Evolutionary conservation across 2,113 vertebrate species (phyloP).

Genomic region (Pteropus alecto): DNA sequence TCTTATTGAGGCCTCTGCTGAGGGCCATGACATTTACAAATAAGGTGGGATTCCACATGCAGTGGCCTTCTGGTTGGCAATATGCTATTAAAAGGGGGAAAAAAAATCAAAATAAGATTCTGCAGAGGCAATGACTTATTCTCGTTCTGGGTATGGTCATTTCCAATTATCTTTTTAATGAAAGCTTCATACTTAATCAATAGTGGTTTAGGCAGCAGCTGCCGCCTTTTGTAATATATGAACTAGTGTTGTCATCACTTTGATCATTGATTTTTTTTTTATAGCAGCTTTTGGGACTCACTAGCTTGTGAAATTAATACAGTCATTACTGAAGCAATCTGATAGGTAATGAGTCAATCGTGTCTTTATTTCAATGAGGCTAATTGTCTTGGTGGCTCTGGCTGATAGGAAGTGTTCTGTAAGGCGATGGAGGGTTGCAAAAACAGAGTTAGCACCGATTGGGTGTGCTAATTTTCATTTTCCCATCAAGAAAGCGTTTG

Average conservation of each 20-base stretch:
- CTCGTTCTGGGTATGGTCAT: constrained; percentile 36
- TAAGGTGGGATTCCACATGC: neutral
- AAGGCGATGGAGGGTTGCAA: neutral
- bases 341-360: constrained; percentile 76
- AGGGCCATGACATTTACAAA: neutral
- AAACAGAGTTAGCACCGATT: neutral
- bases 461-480: neutral
- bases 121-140: constrained; percentile 61
- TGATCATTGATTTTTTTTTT: constrained; percentile 80
- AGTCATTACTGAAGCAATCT: constrained; percentile 81
- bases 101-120: neutral
- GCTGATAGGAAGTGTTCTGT: neutral
- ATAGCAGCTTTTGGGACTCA: constrained; percentile 62
- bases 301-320: constrained; percentile 80
- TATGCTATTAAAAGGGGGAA: neutral
- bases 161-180: constrained; percentile 79
- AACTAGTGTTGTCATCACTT: constrained; percentile 66
- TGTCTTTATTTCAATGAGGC: constrained; percentile 71
- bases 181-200: constrained; percentile 78
- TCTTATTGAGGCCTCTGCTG: neutral
- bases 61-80: rapidly evolving
- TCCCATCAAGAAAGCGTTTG: neutral
- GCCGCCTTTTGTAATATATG: constrained; percentile 50
- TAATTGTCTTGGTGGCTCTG: constrained; percentile 50
- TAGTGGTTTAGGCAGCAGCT: constrained; percentile 60